phyloP scores from a whole-genome alignment of 2,888 invertebrate species.

The Nomada flava region DNA sequence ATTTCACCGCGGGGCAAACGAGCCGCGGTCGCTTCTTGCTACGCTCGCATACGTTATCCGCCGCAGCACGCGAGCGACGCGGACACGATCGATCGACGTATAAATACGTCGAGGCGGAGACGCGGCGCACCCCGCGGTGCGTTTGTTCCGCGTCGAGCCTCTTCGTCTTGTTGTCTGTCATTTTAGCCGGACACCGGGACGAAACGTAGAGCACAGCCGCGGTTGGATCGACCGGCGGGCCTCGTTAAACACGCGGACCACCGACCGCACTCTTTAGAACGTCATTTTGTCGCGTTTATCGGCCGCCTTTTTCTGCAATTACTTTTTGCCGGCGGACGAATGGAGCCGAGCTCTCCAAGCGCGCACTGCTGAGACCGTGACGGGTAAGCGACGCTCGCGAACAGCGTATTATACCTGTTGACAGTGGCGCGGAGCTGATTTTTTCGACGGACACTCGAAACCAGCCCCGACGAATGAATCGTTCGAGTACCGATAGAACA shows the following conservation, averaged over 20 bases:
- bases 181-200: not conserved
- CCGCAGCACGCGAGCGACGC: slow-evolving; percentile 46
- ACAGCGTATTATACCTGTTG: slow-evolving; percentile 18
- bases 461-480: too few species aligned
- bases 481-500: too few species aligned
- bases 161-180: not conserved
- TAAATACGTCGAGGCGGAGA: slow-evolving; percentile 49
- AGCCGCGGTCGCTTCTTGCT: slow-evolving; percentile 33
- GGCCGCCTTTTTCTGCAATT: slow-evolving; percentile 76
- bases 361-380: not conserved
- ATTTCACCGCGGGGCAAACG: slow-evolving; percentile 42
- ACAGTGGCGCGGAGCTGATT: slow-evolving; percentile 23
- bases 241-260: slow-evolving; percentile 73
- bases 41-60: slow-evolving; percentile 37
- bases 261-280: slow-evolving; percentile 76
- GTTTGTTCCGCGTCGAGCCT: slow-evolving; percentile 53
- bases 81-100: slow-evolving; percentile 53
- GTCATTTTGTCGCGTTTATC: slow-evolving; percentile 79
- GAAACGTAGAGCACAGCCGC: slow-evolving; percentile 1
- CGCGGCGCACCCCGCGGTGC: slow-evolving; percentile 41
- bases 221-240: slow-evolving; percentile 63
- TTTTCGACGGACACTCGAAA: not conserved
- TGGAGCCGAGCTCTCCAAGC: not conserved
- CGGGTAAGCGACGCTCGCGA: not conserved
- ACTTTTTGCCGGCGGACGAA: slow-evolving; percentile 72